Conservation (phyloP, 1,140 invertebrate species). For the Nylanderia fulva region DNA sequence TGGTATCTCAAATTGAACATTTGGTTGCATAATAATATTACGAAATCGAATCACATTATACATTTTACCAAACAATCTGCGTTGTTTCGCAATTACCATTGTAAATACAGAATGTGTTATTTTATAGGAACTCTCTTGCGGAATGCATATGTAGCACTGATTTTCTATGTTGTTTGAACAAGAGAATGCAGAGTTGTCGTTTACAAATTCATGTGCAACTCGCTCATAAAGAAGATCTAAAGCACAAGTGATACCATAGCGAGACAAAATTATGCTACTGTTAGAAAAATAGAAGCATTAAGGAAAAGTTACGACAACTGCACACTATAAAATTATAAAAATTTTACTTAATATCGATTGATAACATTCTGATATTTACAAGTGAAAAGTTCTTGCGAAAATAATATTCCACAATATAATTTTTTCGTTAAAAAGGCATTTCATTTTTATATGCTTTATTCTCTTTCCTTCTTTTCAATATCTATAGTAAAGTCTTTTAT, state of each 20-base stretch:
- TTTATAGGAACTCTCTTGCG: neutral
- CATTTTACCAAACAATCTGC: slow-evolving; percentile 8
- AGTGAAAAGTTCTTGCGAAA: neutral
- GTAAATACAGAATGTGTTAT: slow-evolving; percentile 4
- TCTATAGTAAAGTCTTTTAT: slow-evolving; percentile 7
- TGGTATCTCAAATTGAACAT: neutral
- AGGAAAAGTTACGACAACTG: slow-evolving; percentile 17
- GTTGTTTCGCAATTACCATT: slow-evolving; percentile 21
- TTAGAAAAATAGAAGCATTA: slow-evolving; percentile 9
- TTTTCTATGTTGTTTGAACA: slow-evolving; percentile 12
- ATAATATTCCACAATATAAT: neutral
- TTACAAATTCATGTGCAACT: slow-evolving; percentile 31
- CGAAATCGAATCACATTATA: neutral
- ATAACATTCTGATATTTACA: slow-evolving; percentile 7
- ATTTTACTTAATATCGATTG: slow-evolving; percentile 4
- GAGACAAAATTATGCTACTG: neutral
- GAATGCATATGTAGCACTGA: slow-evolving; percentile 5
- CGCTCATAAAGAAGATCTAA: slow-evolving; percentile 25
- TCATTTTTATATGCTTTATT: neutral
- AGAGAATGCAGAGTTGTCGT: neutral
- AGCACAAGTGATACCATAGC: neutral
- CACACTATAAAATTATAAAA: neutral
- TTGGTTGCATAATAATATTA: neutral
- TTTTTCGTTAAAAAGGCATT: neutral
- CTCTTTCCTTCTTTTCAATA: neutral